phyloP scores from a whole-genome alignment of 1,140 invertebrate species.

The Drosophila sulfurigaster region DNA sequence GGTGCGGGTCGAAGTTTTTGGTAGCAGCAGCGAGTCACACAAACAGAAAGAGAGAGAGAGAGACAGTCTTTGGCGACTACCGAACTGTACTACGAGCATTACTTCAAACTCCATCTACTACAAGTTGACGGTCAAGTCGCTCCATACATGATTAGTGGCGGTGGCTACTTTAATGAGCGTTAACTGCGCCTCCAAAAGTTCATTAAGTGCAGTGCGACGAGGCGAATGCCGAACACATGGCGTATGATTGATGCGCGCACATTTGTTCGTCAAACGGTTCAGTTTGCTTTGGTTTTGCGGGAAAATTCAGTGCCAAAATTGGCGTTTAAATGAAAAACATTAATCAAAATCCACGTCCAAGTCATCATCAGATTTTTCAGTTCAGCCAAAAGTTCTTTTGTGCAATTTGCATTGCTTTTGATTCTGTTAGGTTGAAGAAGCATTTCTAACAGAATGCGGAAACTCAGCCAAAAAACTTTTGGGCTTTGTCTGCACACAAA shows the following conservation, averaged over 20 bases:
- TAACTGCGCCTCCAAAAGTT: slow-evolving; percentile 79
- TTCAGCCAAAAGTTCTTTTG: slow-evolving; percentile 24
- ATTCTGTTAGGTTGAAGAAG: slow-evolving; percentile 25
- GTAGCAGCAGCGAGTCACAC: slow-evolving; percentile 43
- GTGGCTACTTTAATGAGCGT: slow-evolving; percentile 81
- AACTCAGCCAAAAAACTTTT: slow-evolving; percentile 57
- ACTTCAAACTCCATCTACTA: slow-evolving; percentile 1
- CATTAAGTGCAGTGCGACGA: slow-evolving; percentile 71
- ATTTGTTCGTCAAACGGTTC: slow-evolving; percentile 48
- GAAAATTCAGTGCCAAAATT: slow-evolving; percentile 73
- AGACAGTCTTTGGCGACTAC: slow-evolving; percentile 56
- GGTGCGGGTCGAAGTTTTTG: slow-evolving; percentile 65
- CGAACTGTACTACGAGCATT: slow-evolving; percentile 74
- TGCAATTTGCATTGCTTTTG: slow-evolving; percentile 57
- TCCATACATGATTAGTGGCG: slow-evolving; percentile 70
- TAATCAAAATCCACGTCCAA: slow-evolving; percentile 44
- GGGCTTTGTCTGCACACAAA: slow-evolving; percentile 31
- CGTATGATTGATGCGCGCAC: slow-evolving; percentile 72
- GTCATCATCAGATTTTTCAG: background rate
- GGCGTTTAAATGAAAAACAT: slow-evolving; percentile 49
- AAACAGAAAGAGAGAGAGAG: slow-evolving; percentile 23
- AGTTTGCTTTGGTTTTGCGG: slow-evolving; percentile 8
- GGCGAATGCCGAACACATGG: slow-evolving; percentile 48
- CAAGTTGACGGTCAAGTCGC: slow-evolving; percentile 30
- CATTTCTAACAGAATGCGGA: slow-evolving; percentile 62